Base-by-base conservation (phyloP, 2,888 invertebrate species). In the Volucella zonaria region DNA sequence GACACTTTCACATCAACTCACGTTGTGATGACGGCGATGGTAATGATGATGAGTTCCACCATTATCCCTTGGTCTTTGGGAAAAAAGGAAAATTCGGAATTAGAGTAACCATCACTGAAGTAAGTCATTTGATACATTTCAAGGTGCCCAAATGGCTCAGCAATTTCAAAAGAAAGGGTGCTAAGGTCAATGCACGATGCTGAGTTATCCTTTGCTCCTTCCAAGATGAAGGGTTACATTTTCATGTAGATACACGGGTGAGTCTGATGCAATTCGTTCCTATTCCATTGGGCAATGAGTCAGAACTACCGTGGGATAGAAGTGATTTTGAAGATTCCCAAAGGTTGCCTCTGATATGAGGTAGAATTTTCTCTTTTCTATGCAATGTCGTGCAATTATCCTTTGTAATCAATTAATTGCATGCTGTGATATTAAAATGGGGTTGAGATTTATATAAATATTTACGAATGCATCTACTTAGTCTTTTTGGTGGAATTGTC, bases 371-470 rank as follows among this genome's bases (percentile, higher is more conserved):
- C 43, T 59, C 58, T 52, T 54, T 31, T 10, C 31, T 18, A 18
- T 42, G 58, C 42, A 11, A 15, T 66, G 66, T 78, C 52, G 23
- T 77, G 77, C 81, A 85, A 81, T 85, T 85, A 85, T 85, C 85
- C 68, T 81, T 81, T 85, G 85, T 90, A 89, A 90, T 90, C 89
- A 90, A 90, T 90, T 90, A 90, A 90, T 90, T 89, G 89, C 90
- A 89, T 88, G 89, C 90, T 89, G 90, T 87, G 90, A 75, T 78
- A 82, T 85, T 14, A 80, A 76, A 23, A 56, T 23, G 8, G 45
- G 38, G 42, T 40, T 75, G 12, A 40, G 31, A 15, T 23, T 49
- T 56, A n/a, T 49, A 42, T 75, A 67, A 75, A 31, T 73, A 73
- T 61, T 61, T 23, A 49, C 6, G 40, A 54, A 58, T 51, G 12